A percentile compares a stretch with the other conserved stretches of the same genome.
Evolutionary conservation across 1,140 invertebrate species (phyloP).

Genomic region (Penaeus vannamei): DNA sequence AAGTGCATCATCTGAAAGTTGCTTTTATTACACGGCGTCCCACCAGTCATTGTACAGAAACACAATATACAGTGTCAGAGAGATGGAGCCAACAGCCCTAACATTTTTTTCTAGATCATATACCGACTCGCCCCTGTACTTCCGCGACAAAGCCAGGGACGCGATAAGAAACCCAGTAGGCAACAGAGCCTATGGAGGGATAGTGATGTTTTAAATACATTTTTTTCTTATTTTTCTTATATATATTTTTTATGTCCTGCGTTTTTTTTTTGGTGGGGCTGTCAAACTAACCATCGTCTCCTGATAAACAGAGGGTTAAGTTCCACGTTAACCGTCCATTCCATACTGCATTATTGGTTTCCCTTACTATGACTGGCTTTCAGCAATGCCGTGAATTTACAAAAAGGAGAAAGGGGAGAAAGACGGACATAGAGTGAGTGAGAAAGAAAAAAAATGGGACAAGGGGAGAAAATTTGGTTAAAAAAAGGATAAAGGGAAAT

Average conservation of each 20-base stretch:
- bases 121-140: background rate
- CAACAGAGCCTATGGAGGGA: too few species aligned
- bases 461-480: too few species aligned
- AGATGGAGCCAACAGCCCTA: background rate
- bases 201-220: too few species aligned
- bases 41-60: too few species aligned
- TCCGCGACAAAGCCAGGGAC: slow-evolving; percentile 41
- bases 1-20: background rate
- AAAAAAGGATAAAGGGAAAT: too few species aligned
- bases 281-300: slow-evolving; percentile 33
- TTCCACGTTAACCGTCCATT: slow-evolving; percentile 53
- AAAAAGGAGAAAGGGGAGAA: slow-evolving; percentile 33
- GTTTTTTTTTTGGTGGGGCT: background rate
- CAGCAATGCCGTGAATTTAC: slow-evolving; percentile 16
- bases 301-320: slow-evolving; percentile 47
- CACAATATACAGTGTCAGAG: background rate
- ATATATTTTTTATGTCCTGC: too few species aligned
- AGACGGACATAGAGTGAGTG: background rate
- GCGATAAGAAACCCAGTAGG: background rate
- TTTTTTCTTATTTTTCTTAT: too few species aligned
- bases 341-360: slow-evolving; percentile 13
- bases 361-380: background rate
- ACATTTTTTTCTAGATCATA: too few species aligned
- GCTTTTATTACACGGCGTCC: too few species aligned
- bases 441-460: slow-evolving; percentile 21